Percentiles rank a stretch among this genome's conserved stretches.
These are phyloP conservation scores for Pollenia amentaria DNA, from an alignment of 2,888 invertebrate genomes.

Conservation along the genomic window DNA sequence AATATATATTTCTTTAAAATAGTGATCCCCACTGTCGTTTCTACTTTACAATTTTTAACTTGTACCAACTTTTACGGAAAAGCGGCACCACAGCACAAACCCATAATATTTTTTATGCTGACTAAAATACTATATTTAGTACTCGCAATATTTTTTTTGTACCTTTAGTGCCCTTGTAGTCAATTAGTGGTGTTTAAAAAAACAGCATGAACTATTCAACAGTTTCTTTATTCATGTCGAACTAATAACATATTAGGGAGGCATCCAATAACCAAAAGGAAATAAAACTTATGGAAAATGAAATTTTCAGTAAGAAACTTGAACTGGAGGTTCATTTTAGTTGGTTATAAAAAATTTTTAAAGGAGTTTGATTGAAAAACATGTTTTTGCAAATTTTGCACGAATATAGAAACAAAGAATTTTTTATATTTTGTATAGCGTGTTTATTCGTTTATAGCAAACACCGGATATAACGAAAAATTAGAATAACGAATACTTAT, in stretches of 20 bases:
- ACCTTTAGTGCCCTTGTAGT: constrained; percentile 69
- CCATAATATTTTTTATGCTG: neutral
- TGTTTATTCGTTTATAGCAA: too few species aligned
- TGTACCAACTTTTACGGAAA: too few species aligned
- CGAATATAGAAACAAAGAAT: too few species aligned
- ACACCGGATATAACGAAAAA: too few species aligned
- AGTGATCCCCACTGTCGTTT: neutral
- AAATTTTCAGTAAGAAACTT: too few species aligned
- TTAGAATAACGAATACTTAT: too few species aligned
- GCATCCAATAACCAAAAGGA: neutral
- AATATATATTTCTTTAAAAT: neutral
- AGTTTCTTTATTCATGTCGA: neutral
- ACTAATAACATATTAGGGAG: neutral
- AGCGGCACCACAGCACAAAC: neutral
- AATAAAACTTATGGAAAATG: neutral
- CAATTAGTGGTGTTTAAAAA: constrained; percentile 69
- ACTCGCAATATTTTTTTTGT: neutral
- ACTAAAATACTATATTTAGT: neutral
- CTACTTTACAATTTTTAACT: neutral
- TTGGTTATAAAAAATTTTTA: too few species aligned
- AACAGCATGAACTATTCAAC: constrained; percentile 30
- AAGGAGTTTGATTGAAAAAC: too few species aligned
- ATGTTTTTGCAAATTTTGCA: too few species aligned
- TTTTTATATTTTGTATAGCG: too few species aligned
- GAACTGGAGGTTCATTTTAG: too few species aligned